phyloP scores from a whole-genome alignment of 1,140 invertebrate species.

The Calephelis virginiensis region DNA sequence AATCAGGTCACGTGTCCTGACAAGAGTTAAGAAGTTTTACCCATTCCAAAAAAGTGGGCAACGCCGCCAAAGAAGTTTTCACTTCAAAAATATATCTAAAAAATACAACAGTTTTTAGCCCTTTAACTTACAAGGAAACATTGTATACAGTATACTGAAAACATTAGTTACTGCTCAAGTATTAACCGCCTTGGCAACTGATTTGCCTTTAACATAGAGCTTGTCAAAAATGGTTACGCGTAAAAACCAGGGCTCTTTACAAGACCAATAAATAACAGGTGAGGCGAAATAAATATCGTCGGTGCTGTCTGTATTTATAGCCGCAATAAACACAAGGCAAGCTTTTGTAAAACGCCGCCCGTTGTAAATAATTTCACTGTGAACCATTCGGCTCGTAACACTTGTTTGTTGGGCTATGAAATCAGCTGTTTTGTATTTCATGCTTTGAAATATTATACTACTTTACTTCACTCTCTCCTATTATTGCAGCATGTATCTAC shows the following conservation, averaged over 20 bases:
- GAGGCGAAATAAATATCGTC: conserved; percentile 70
- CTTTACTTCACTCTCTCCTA: too few species aligned
- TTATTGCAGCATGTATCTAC: too few species aligned
- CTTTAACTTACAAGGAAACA: background rate
- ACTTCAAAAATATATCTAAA: too few species aligned
- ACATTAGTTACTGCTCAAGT: background rate
- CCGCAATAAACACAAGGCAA: conserved; percentile 60
- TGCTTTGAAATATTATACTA: background rate
- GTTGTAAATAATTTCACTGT: conserved; percentile 72
- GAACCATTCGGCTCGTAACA: conserved; percentile 57
- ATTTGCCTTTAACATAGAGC: conserved; percentile 8
- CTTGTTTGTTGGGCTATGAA: conserved; percentile 43
- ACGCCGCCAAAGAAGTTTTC: too few species aligned
- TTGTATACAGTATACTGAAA: background rate
- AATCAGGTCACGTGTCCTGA: too few species aligned
- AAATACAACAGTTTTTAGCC: too few species aligned
- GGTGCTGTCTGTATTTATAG: conserved; percentile 71
- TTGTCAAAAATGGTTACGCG: conserved; percentile 38
- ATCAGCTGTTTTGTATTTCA: conserved; percentile 20
- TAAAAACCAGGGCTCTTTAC: conserved; percentile 55
- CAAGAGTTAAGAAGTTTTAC: too few species aligned
- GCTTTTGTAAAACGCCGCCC: conserved; percentile 67
- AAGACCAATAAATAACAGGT: conserved; percentile 68
- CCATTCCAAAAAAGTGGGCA: too few species aligned
- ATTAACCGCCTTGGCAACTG: background rate